These are phyloP conservation scores for Masticophis lateralis DNA, from an alignment of 2,797 vertebrate genomes.

Conservation along the genomic window DNA sequence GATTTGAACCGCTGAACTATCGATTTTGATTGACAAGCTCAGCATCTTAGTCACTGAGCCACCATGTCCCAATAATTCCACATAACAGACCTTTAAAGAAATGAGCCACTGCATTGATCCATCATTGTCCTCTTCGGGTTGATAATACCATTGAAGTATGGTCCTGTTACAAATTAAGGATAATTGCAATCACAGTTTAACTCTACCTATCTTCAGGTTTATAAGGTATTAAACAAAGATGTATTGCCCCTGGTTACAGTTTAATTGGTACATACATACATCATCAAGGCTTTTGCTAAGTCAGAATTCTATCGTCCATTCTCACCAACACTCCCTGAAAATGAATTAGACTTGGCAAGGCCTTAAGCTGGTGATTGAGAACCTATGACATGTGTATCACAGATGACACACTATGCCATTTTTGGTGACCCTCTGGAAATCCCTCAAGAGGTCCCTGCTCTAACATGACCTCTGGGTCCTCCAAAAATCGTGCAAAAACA, in stretches of 20 bases:
- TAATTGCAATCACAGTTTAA: not conserved
- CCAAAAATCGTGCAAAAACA: no score
- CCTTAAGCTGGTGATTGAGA: not conserved
- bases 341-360: not conserved
- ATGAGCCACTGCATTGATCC: not conserved
- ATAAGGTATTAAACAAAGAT: not conserved
- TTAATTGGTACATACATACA: not conserved
- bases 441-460: no score
- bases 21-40: no score
- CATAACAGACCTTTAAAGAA: not conserved
- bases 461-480: no score
- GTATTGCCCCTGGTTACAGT: not conserved
- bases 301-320: not conserved
- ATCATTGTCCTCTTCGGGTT: not conserved
- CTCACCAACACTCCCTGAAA: not conserved
- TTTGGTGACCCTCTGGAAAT: no score
- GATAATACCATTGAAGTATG: not conserved
- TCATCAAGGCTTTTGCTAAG: not conserved
- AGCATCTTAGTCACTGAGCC: no score
- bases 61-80: not conserved
- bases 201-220: not conserved
- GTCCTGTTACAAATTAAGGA: not conserved
- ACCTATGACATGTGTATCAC: no score
- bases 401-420: no score
- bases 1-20: no score